Conservation (phyloP, 2,797 vertebrate genomes). For the Pseudomugil tenellus region DNA sequence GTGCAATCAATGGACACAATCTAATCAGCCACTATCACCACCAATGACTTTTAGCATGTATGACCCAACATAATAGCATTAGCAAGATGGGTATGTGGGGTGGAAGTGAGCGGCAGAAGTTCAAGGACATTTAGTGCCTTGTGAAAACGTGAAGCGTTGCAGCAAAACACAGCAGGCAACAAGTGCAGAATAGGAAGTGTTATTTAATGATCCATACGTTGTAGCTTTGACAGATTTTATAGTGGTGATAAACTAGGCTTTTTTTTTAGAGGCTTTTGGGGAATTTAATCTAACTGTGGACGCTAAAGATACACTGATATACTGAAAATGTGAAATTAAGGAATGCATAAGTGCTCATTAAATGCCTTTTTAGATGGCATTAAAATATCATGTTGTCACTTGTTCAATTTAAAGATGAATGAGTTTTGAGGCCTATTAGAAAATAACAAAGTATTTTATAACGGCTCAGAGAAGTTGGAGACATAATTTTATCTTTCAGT, state of each 20-base stretch:
- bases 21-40: conserved; percentile 80
- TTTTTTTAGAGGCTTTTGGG: not conserved
- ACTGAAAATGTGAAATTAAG: not conserved
- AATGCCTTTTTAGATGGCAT: not conserved
- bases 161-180: conserved; percentile 25
- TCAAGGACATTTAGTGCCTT: conserved; percentile 65
- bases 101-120: conserved; percentile 57
- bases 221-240: not conserved
- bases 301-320: not conserved
- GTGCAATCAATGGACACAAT: conserved; percentile 81
- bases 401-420: not conserved
- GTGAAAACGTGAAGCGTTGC: conserved; percentile 27
- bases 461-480: not conserved
- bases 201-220: conserved; percentile 17
- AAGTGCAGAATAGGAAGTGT: conserved; percentile 18
- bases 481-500: not conserved
- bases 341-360: no score
- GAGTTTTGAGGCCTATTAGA: conserved; percentile 3
- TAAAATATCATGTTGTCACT: not conserved
- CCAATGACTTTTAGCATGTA: conserved; percentile 78
- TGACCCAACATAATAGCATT: conserved; percentile 73
- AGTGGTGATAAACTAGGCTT: no score
- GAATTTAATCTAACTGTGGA: not conserved
- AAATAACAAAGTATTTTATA: not conserved
- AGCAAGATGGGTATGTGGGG: conserved; percentile 55